Conservation (phyloP, 2,113 vertebrate species). For the Uria aalge region DNA sequence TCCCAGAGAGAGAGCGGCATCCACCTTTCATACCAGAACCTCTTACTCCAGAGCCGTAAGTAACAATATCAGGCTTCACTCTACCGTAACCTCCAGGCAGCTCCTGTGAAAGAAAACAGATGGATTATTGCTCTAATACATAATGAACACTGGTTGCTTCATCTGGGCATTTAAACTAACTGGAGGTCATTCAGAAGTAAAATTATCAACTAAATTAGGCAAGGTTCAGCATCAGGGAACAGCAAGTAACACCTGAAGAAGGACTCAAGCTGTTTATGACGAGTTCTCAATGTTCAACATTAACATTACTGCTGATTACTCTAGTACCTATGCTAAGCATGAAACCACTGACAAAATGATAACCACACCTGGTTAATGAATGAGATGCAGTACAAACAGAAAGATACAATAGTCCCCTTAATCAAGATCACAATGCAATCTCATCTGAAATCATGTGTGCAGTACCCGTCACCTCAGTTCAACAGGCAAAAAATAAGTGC, state of each 20-base stretch:
- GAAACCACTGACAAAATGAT: not conserved
- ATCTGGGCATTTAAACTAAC: not conserved
- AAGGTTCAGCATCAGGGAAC: not conserved
- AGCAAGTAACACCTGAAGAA: not conserved
- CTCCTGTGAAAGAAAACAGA: slow-evolving; percentile 75
- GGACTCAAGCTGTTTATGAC: not conserved
- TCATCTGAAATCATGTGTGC: not conserved
- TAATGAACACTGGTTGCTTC: not conserved
- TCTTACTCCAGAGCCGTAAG: slow-evolving; percentile 93
- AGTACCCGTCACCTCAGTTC: not conserved
- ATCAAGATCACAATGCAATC: not conserved
- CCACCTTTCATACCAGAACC: slow-evolving; percentile 97
- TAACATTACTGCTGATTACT: not conserved
- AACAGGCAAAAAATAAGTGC: not conserved
- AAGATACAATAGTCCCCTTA: not conserved
- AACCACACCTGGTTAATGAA: not conserved
- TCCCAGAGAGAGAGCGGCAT: slow-evolving; percentile 95
- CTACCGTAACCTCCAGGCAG: slow-evolving; percentile 94
- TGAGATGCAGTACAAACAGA: not conserved
- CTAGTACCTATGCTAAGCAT: not conserved
- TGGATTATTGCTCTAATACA: not conserved
- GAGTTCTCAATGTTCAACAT: accelerated
- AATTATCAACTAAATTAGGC: not conserved
- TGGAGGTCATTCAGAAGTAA: not conserved
- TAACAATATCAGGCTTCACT: slow-evolving; percentile 96